phyloP scores from a whole-genome alignment of 2,888 invertebrate species.

The Norana najaformis region DNA sequence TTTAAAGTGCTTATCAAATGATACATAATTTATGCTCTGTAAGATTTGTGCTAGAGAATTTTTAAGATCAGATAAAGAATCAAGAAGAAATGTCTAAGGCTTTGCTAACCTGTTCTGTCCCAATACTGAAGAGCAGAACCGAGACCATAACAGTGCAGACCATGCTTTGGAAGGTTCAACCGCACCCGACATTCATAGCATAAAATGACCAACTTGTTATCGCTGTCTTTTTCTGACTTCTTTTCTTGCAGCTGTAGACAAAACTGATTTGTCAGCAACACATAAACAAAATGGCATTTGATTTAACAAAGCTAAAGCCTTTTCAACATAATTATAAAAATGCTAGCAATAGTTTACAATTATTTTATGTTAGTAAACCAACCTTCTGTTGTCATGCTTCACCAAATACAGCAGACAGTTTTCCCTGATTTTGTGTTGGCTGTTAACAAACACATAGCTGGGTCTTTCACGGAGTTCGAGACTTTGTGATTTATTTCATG shows the following conservation, averaged over 20 bases:
- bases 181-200: slow-evolving; percentile 18
- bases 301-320: not conserved
- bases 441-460: too few species aligned
- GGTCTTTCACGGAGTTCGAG: not conserved
- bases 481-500: not conserved
- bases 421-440: too few species aligned
- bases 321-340: not conserved
- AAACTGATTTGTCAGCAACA: not conserved
- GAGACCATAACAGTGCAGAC: not conserved
- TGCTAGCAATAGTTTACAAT: not conserved
- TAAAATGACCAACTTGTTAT: not conserved
- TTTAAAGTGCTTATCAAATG: not conserved
- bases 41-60: not conserved
- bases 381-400: not conserved
- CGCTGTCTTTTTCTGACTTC: not conserved
- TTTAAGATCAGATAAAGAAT: not conserved
- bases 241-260: slow-evolving; percentile 16
- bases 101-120: not conserved
- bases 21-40: not conserved
- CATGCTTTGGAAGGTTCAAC: not conserved
- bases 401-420: too few species aligned
- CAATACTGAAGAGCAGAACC: slow-evolving; percentile 23
- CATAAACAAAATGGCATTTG: not conserved
- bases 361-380: too few species aligned
- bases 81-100: too few species aligned